Percentiles rank a stretch among this genome's conserved stretches.
Evolutionary conservation across 2,888 invertebrate genomes (phyloP).

Genomic region (Orthosia incerta): DNA sequence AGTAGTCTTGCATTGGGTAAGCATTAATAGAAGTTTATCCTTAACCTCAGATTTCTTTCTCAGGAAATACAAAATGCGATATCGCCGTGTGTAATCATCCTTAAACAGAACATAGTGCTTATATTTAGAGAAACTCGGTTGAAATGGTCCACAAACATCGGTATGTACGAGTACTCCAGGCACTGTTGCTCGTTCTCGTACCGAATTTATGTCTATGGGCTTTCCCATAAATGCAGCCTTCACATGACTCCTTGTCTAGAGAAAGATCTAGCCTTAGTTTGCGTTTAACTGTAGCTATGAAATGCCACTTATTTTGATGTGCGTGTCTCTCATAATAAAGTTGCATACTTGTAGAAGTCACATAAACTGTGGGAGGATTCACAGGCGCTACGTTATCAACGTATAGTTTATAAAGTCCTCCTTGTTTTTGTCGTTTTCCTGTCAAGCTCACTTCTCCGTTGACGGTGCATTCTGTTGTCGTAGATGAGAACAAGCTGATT

Average conservation of each 20-base stretch:
- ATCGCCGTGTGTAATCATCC: background rate
- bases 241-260: background rate
- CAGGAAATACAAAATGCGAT: background rate
- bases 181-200: background rate
- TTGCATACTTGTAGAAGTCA: background rate
- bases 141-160: constrained; percentile 2
- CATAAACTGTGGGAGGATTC: background rate
- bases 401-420: background rate
- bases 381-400: background rate
- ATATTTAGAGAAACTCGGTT: background rate
- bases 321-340: background rate
- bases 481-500: no score
- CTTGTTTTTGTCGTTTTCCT: background rate
- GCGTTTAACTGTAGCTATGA: background rate
- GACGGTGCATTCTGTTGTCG: no score
- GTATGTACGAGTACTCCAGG: constrained; percentile 5
- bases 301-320: constrained; percentile 6
- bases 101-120: background rate
- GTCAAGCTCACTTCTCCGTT: background rate
- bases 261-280: background rate
- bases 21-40: background rate
- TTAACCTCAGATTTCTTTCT: background rate
- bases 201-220: constrained; percentile 3
- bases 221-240: background rate
- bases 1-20: background rate